Conservation (phyloP, 2,113 vertebrate genomes). For the Gnathochromis pfefferi region DNA sequence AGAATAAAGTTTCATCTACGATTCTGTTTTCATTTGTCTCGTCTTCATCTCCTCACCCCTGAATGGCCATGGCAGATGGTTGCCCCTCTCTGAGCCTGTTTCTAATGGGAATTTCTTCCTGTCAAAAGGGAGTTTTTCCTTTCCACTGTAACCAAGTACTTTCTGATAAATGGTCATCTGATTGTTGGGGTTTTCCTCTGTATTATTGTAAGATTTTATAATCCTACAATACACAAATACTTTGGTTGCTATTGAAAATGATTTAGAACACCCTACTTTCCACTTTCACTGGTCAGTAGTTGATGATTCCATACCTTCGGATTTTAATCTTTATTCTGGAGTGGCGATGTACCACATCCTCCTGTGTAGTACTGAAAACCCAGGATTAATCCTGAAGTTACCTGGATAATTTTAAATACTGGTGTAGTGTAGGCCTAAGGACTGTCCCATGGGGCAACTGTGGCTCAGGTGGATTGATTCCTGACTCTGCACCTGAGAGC, state of each 20-base stretch:
- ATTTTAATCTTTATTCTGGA: not conserved
- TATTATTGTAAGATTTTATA: not conserved
- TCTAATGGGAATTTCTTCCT: not conserved
- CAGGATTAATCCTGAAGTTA: not conserved
- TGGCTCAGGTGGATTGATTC: not conserved
- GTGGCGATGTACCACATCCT: not conserved
- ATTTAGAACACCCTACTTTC: not conserved
- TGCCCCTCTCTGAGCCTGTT: not conserved
- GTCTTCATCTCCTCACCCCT: not conserved
- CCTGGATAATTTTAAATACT: not conserved
- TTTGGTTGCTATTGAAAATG: not conserved
- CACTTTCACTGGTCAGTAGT: not conserved
- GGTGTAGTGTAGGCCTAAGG: not conserved
- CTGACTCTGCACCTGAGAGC: not conserved
- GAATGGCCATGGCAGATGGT: not conserved
- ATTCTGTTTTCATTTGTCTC: not conserved
- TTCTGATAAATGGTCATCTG: not conserved
- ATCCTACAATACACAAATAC: not conserved
- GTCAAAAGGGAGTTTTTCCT: not conserved
- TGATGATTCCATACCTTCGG: not conserved
- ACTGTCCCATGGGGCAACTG: not conserved
- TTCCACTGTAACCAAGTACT: not conserved
- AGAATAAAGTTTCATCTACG: not conserved
- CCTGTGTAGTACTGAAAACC: not conserved
- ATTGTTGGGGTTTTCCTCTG: not conserved